Evolutionary conservation across 1,140 invertebrate genomes (phyloP).

Genomic region (Drosophila ercepeae): DNA sequence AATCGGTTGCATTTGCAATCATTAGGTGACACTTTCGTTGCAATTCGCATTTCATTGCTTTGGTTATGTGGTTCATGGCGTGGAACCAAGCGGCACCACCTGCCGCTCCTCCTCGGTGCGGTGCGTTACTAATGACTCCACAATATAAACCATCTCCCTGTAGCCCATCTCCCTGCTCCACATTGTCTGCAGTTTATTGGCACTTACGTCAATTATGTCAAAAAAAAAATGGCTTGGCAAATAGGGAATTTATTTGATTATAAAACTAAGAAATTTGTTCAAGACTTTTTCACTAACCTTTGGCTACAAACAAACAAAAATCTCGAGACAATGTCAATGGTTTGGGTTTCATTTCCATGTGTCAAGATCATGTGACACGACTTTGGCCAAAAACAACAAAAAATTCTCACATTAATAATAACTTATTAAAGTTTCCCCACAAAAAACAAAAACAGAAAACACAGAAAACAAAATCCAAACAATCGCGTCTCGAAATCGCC

Average conservation of each 20-base stretch:
- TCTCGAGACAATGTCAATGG: conserved; percentile 51
- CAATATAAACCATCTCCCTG: background rate
- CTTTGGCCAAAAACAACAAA: background rate
- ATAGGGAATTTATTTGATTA: background rate
- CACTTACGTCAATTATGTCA: no score
- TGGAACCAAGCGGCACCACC: conserved; percentile 69
- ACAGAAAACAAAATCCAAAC: background rate
- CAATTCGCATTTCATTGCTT: conserved; percentile 59
- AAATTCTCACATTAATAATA: conserved; percentile 46
- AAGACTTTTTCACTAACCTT: background rate
- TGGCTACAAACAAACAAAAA: no score
- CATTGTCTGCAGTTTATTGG: conserved; percentile 75
- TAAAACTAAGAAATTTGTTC: no score
- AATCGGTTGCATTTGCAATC: background rate
- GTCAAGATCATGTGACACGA: conserved; percentile 42
- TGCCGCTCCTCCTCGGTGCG: conserved; percentile 2
- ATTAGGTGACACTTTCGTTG: conserved; percentile 69
- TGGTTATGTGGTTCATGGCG: conserved; percentile 38
- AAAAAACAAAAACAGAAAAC: no score
- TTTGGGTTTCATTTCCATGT: conserved; percentile 28
- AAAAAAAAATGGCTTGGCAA: conserved; percentile 8
- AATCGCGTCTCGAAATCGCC: conserved; percentile 17
- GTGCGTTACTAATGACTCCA: conserved; percentile 70
- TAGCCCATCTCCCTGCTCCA: background rate
- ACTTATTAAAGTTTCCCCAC: conserved; percentile 1